Evolutionary conservation across 1,140 invertebrate species (phyloP).

Genomic region (Drosophila subpulchrella): DNA sequence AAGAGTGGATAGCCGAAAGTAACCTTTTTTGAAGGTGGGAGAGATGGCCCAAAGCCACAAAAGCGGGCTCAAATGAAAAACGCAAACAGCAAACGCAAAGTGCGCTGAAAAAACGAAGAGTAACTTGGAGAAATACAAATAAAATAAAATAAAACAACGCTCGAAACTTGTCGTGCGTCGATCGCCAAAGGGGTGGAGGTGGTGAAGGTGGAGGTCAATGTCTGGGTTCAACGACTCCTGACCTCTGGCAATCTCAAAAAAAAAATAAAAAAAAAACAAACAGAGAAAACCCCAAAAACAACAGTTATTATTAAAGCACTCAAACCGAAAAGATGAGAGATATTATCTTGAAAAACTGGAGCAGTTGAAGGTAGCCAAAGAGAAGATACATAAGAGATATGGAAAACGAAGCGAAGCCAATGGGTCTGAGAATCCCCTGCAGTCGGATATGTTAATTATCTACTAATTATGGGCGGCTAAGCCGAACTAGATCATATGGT

Average conservation of each 20-base stretch:
- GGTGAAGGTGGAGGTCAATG: conserved; percentile 70
- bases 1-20: not conserved
- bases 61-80: conserved; percentile 55
- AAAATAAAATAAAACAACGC: conserved; percentile 52
- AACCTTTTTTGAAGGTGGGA: not conserved
- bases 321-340: conserved; percentile 30
- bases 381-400: not conserved
- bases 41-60: conserved; percentile 2
- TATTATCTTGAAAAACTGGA: conserved; percentile 31
- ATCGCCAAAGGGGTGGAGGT: conserved; percentile 30
- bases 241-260: conserved; percentile 40
- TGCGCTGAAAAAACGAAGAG: conserved; percentile 29
- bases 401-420: conserved; percentile 9
- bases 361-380: conserved; percentile 22
- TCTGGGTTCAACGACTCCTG: conserved; percentile 70
- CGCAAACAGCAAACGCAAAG: conserved; percentile 55
- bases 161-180: conserved; percentile 68
- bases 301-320: conserved; percentile 37
- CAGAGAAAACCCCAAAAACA: conserved; percentile 36
- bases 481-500: not conserved
- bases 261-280: conserved; percentile 27
- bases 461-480: conserved; percentile 6
- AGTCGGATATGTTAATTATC: conserved; percentile 9
- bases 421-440: not conserved
- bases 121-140: conserved; percentile 11